phyloP scores from a whole-genome alignment of 2,113 vertebrate species.

The Cheirogaleus medius region DNA sequence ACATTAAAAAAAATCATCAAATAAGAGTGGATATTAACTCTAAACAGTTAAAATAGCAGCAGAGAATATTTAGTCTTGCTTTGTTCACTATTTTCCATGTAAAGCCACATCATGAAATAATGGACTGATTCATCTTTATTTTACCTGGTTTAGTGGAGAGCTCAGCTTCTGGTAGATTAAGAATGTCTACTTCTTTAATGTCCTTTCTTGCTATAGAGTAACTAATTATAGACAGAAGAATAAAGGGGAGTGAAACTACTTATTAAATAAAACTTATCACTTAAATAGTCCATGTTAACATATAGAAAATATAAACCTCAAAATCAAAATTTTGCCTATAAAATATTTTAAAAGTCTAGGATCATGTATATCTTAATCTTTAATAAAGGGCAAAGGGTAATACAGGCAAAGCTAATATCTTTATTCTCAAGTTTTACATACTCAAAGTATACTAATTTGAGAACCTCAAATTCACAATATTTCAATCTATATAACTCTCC shows the following conservation, averaged over 20 bases:
- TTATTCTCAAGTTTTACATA: neutral
- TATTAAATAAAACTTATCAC: conserved; percentile 42
- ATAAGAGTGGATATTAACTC: neutral
- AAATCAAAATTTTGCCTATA: conserved; percentile 33
- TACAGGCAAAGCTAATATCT: neutral
- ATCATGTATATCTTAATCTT: neutral
- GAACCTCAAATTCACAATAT: neutral
- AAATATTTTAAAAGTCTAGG: conserved; percentile 8
- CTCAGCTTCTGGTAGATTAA: conserved; percentile 87
- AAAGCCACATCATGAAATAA: conserved; percentile 7
- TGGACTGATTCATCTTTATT: neutral
- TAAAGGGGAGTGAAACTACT: conserved; percentile 4
- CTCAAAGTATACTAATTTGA: conserved; percentile 22
- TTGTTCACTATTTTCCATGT: neutral
- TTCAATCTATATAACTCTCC: neutral
- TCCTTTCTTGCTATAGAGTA: conserved; percentile 93
- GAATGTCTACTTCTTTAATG: conserved; percentile 87
- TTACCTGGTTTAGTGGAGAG: conserved; percentile 91
- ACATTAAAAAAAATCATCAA: conserved; percentile 8
- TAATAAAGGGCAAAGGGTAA: conserved; percentile 17
- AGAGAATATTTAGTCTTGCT: conserved; percentile 1
- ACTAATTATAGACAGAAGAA: conserved; percentile 82
- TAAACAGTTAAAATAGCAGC: neutral
- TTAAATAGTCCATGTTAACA: conserved; percentile 2
- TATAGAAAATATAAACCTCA: neutral